phyloP scores from a whole-genome alignment of 2,888 invertebrate genomes.

The Danaus chrysippus region DNA sequence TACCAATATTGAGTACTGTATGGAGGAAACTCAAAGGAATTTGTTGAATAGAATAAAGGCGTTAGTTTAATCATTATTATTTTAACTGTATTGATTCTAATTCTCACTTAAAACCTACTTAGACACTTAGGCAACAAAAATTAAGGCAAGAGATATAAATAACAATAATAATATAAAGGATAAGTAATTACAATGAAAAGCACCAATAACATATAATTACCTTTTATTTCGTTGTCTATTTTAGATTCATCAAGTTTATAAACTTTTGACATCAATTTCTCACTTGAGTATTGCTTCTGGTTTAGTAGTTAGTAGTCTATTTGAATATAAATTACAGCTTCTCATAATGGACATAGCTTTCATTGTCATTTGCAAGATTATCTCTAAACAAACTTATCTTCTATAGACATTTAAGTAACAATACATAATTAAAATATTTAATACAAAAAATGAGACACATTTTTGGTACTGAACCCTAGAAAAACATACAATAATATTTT shows the following conservation, averaged over 20 bases:
- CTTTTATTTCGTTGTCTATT: constrained; percentile 33
- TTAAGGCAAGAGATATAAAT: neutral
- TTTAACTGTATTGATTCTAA: too few relatives aligned
- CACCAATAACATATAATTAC: constrained; percentile 17
- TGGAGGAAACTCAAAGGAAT: too few relatives aligned
- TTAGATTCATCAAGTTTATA: constrained; percentile 22
- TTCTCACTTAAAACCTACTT: too few relatives aligned
- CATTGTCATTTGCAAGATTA: constrained; percentile 7
- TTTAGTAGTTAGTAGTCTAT: constrained; percentile 14
- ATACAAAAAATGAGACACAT: constrained; percentile 8
- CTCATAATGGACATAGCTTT: constrained; percentile 6
- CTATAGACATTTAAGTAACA: constrained; percentile 10
- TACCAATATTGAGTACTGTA: too few relatives aligned
- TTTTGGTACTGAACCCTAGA: constrained; percentile 11
- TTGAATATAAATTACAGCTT: neutral
- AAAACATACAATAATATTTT: constrained; percentile 10
- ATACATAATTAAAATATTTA: constrained; percentile 4
- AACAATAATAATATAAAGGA: constrained; percentile 7
- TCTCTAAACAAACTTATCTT: constrained; percentile 3
- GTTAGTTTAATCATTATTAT: too few relatives aligned
- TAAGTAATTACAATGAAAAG: constrained; percentile 10
- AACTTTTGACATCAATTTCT: constrained; percentile 23
- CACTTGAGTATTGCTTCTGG: constrained; percentile 16
- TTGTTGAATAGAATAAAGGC: too few relatives aligned
- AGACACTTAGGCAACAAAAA: too few relatives aligned